Conservation (phyloP, 2,888 invertebrate species). For the Harpalus rufipes region DNA sequence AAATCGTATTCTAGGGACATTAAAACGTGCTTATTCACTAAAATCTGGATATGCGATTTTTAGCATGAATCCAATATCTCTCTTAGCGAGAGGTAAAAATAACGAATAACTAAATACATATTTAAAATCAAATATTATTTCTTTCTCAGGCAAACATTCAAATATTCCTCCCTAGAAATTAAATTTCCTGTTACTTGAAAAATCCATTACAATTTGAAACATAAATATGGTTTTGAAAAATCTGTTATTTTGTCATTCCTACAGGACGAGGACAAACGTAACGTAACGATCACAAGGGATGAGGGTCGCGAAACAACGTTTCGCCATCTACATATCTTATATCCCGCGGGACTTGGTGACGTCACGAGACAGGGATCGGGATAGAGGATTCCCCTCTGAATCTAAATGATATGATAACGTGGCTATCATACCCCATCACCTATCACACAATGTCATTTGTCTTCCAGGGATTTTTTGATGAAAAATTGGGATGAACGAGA, state of each 20-base stretch:
- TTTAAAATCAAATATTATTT: no score
- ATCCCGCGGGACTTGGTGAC: slow-evolving; percentile 73
- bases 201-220: neutral
- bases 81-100: no score
- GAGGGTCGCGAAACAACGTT: slow-evolving; percentile 73
- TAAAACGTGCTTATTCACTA: no score
- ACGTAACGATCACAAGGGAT: neutral
- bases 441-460: slow-evolving; percentile 20
- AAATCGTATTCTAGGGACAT: no score
- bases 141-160: no score
- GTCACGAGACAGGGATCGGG: slow-evolving; percentile 68
- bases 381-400: slow-evolving; percentile 19
- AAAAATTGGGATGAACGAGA: slow-evolving; percentile 1
- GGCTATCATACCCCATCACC: slow-evolving; percentile 40
- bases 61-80: no score
- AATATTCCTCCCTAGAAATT: no score
- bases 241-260: neutral
- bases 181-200: neutral
- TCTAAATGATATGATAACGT: slow-evolving; percentile 67
- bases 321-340: slow-evolving; percentile 77
- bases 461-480: slow-evolving; percentile 9
- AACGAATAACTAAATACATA: no score
- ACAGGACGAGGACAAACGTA: neutral
- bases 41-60: no score
- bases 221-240: neutral